These are phyloP conservation scores for Adineta ricciae DNA, from an alignment of 2,888 invertebrate species.

Conservation along the genomic window DNA sequence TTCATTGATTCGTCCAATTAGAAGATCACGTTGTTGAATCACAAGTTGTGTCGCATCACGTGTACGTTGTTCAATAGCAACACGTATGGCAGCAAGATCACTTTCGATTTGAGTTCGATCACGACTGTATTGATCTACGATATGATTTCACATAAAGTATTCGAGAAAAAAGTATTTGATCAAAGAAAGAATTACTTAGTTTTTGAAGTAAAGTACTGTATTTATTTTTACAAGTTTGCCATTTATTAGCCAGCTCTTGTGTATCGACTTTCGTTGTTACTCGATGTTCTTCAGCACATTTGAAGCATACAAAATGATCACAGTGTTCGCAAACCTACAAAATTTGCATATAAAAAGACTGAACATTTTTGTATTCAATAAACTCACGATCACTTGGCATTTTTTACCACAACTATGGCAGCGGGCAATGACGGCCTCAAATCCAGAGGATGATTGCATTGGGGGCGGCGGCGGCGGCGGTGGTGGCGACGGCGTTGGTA, in stretches of 20 bases:
- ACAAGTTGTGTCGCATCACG: neutral
- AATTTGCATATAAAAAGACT: neutral
- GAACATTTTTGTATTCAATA: neutral
- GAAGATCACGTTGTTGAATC: neutral
- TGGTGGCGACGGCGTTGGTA: neutral
- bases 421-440: neutral
- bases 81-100: constrained; percentile 11
- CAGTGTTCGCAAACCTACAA: neutral
- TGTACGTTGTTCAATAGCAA: constrained; percentile 5
- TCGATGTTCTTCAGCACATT: constrained; percentile 22
- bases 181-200: neutral
- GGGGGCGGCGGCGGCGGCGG: neutral
- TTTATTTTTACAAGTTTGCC: constrained; percentile 8
- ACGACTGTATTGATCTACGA: neutral
- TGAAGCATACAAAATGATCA: constrained; percentile 13
- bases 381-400: neutral
- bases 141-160: neutral
- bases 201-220: neutral
- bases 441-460: neutral
- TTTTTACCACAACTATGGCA: neutral
- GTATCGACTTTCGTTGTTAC: neutral
- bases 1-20: neutral
- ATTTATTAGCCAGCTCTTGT: neutral
- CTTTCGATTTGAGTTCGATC: neutral
- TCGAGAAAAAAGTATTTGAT: neutral